phyloP scores from a whole-genome alignment of 2,888 invertebrate species.

The Germaria angustata region DNA sequence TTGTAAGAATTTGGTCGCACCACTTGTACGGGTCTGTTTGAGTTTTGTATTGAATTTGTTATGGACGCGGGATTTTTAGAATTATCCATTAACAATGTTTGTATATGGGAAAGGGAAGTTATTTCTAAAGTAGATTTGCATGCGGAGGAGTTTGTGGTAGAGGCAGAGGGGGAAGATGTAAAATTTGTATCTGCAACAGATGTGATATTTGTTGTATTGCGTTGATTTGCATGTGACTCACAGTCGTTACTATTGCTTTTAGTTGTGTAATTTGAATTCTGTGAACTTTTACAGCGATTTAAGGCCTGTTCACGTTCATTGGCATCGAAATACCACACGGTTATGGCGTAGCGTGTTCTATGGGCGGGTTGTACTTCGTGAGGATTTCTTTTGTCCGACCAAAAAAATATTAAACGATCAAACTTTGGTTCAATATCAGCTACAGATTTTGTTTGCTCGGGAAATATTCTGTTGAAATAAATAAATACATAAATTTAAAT shows the following conservation, averaged over 20 bases:
- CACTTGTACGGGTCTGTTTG: conserved; percentile 52
- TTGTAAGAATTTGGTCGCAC: conserved; percentile 56
- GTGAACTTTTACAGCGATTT: conserved; percentile 72
- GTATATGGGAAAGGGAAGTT: neutral
- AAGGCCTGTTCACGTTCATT: conserved; percentile 88
- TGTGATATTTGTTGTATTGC: conserved; percentile 40
- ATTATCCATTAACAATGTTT: conserved; percentile 53
- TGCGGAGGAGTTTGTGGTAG: conserved; percentile 41
- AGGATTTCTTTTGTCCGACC: conserved; percentile 98
- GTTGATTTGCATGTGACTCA: conserved; percentile 24
- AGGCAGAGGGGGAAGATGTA: conserved; percentile 17
- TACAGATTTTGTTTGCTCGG: conserved; percentile 90
- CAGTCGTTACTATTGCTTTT: conserved; percentile 28
- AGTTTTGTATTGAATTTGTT: conserved; percentile 50
- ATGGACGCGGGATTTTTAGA: conserved; percentile 70
- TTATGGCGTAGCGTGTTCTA: conserved; percentile 93
- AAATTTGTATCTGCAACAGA: conserved; percentile 24
- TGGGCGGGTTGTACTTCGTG: conserved; percentile 97
- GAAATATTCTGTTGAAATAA: conserved; percentile 86
- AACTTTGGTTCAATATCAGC: conserved; percentile 96
- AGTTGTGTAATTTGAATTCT: conserved; percentile 53
- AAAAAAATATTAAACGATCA: conserved; percentile 96
- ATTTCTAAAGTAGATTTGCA: conserved; percentile 28
- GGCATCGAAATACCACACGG: conserved; percentile 95
- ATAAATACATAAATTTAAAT: neutral